A percentile compares a stretch with the other conserved stretches of the same genome.
phyloP scores from a whole-genome alignment of 2,888 invertebrate genomes.

The Cantharis nigra region DNA sequence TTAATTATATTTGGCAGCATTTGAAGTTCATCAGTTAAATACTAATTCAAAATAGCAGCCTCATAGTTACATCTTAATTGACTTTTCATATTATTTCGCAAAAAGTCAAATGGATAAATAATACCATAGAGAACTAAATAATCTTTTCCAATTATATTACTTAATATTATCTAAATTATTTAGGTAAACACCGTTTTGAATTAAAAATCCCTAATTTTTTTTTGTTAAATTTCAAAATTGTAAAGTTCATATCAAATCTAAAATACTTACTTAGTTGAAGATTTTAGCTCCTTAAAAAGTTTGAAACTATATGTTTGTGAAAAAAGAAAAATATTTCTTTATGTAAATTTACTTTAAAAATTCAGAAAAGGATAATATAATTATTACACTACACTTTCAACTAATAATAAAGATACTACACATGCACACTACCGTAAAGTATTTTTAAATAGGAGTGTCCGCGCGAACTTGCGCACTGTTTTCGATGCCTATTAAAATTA shows the following conservation, averaged over 20 bases:
- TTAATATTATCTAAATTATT: not conserved
- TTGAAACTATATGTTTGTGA: not conserved
- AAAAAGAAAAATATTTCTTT: not conserved
- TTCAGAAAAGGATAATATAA: not conserved
- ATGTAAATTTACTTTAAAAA: not conserved
- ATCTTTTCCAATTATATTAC: not conserved
- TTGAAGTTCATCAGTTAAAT: not conserved
- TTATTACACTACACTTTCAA: not conserved
- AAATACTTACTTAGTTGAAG: not conserved
- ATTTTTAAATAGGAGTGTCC: constrained; percentile 21
- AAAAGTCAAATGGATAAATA: not conserved
- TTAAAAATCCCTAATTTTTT: not conserved
- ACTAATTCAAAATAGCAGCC: not conserved
- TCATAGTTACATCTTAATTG: not conserved
- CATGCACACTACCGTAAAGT: constrained; percentile 11
- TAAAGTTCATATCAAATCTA: not conserved
- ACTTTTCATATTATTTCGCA: not conserved
- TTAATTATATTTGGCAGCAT: not conserved
- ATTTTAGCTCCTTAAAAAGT: not conserved
- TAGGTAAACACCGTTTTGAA: not conserved
- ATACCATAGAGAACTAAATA: not conserved
- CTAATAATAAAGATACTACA: constrained; percentile 7
- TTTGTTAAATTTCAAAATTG: not conserved
- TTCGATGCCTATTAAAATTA: constrained; percentile 3
- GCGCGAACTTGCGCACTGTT: constrained; percentile 14